These are phyloP conservation scores for Antigone vipio DNA, from an alignment of 2,113 vertebrate genomes.

Conservation along the genomic window DNA sequence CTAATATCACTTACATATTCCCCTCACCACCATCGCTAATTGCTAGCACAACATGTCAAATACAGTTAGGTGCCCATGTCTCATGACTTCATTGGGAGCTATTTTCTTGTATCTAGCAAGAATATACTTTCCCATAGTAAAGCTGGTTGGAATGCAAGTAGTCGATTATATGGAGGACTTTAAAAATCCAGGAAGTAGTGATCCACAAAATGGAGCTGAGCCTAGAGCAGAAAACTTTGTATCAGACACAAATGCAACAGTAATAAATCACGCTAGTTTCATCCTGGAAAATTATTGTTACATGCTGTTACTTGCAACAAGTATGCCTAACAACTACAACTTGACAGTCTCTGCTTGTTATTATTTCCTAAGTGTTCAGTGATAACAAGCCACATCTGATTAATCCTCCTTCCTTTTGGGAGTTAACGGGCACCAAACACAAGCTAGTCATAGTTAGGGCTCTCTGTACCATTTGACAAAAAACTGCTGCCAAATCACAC, in stretches of 20 bases:
- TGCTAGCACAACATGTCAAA: background rate
- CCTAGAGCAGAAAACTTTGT: background rate
- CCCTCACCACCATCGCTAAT: rapidly evolving
- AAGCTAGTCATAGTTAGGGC: background rate
- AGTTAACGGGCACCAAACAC: background rate
- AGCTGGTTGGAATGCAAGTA: background rate
- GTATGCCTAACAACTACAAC: background rate
- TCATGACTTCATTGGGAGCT: background rate
- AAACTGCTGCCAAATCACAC: background rate
- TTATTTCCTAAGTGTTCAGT: background rate
- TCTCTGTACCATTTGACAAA: background rate
- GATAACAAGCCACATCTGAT: background rate
- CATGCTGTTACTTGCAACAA: background rate
- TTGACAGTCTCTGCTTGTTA: background rate
- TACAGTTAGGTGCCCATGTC: background rate
- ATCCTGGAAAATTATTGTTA: background rate
- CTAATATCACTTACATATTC: no score
- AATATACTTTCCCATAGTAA: background rate
- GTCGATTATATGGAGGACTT: background rate
- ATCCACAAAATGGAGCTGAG: background rate
- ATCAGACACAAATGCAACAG: background rate
- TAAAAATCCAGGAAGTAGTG: background rate
- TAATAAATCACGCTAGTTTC: background rate
- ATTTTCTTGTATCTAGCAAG: rapidly evolving
- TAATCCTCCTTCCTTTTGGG: background rate